A percentile compares a stretch with the other conserved stretches of the same genome.
phyloP scores from a whole-genome alignment of 2,113 vertebrate genomes.

The Ranitomeya variabilis region DNA sequence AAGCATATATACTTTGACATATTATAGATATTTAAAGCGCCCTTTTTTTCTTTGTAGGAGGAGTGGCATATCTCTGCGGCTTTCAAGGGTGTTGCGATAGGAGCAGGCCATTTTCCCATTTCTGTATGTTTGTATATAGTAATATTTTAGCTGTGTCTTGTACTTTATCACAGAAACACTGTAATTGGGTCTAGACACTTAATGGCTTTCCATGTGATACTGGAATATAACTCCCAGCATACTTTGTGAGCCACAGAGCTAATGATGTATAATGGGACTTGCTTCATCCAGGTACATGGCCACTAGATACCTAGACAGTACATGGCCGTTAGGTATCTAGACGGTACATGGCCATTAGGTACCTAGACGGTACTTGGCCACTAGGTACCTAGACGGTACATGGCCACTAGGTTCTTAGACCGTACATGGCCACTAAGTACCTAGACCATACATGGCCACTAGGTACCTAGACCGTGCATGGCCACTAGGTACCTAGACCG shows the following conservation, averaged over 20 bases:
- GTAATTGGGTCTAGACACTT: background rate
- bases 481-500: background rate
- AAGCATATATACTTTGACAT: slow-evolving; percentile 2
- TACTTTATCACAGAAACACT: background rate
- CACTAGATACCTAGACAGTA: background rate
- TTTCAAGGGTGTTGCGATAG: background rate
- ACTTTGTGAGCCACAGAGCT: background rate
- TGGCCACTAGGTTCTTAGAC: too few relatives aligned
- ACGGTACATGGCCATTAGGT: background rate
- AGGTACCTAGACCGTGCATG: background rate
- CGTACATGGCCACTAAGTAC: background rate
- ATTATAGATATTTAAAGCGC: background rate
- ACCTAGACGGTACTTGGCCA: background rate
- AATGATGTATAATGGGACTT: background rate
- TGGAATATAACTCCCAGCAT: background rate
- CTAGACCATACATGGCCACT: background rate
- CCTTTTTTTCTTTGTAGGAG: background rate
- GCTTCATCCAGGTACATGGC: background rate
- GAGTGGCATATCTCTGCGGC: background rate
- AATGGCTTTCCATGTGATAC: background rate
- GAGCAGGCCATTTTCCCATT: background rate
- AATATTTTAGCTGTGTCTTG: background rate
- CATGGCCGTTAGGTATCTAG: background rate
- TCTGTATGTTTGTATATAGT: slow-evolving; percentile 6
- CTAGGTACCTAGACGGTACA: background rate